Evolutionary conservation across 1,140 invertebrate species (phyloP).

Genomic region (Telenomus remus): DNA sequence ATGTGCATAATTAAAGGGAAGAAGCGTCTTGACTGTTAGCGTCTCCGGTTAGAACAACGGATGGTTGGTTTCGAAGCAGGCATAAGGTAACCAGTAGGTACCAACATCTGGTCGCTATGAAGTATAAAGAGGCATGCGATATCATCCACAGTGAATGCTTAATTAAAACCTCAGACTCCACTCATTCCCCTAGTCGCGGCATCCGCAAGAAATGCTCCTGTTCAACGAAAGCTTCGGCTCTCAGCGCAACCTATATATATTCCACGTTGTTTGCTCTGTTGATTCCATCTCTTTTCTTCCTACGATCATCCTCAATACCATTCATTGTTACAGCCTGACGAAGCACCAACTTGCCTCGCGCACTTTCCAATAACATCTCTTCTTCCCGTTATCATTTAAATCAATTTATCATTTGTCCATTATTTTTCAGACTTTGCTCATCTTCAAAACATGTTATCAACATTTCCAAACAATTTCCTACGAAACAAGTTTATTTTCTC

Average conservation of each 20-base stretch:
- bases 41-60: slow-evolving; percentile 54
- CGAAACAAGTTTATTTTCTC: too few relatives aligned
- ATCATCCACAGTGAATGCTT: slow-evolving; percentile 75
- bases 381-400: slow-evolving; percentile 51
- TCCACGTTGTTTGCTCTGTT: slow-evolving; percentile 49
- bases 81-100: slow-evolving; percentile 65
- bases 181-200: slow-evolving; percentile 60
- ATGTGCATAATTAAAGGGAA: slow-evolving; percentile 74
- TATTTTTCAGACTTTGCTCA: slow-evolving; percentile 12
- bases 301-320: slow-evolving; percentile 54
- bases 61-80: slow-evolving; percentile 54
- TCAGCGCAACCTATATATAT: slow-evolving; percentile 53
- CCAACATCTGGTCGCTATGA: slow-evolving; percentile 74
- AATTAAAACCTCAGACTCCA: slow-evolving; percentile 75
- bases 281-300: slow-evolving; percentile 42
- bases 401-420: slow-evolving; percentile 55
- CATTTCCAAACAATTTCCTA: not conserved
- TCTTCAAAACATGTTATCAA: not conserved
- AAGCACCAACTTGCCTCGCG: slow-evolving; percentile 52
- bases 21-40: slow-evolving; percentile 54
- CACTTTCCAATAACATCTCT: slow-evolving; percentile 53
- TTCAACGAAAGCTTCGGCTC: slow-evolving; percentile 61
- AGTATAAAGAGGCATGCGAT: slow-evolving; percentile 75
- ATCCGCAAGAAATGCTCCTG: slow-evolving; percentile 69
- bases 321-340: slow-evolving; percentile 56